Evolutionary conservation across 2,113 vertebrate genomes (phyloP).

Genomic region (Rallus limicola): DNA sequence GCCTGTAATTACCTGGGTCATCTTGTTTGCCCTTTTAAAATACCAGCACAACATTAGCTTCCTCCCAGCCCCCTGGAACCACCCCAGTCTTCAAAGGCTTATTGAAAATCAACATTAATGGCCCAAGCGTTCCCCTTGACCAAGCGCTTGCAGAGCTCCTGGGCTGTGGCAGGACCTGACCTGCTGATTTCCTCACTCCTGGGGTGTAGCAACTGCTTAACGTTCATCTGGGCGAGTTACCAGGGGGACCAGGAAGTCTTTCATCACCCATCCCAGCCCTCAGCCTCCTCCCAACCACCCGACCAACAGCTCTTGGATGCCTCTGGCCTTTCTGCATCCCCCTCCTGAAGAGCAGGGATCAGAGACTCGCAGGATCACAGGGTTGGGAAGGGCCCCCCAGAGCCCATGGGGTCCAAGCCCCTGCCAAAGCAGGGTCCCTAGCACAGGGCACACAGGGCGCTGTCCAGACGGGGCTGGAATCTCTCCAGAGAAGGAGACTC

Average conservation of each 20-base stretch:
- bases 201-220: background rate
- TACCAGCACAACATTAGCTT: background rate
- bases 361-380: too few species aligned
- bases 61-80: background rate
- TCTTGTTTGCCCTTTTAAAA: constrained; percentile 13
- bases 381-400: too few species aligned
- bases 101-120: constrained; percentile 13
- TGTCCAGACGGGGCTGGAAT: too few species aligned
- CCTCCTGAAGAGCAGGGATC: background rate
- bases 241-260: background rate
- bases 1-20: constrained; percentile 53
- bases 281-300: background rate
- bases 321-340: background rate
- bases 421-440: too few species aligned
- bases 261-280: background rate
- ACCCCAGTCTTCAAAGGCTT: background rate
- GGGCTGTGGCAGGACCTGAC: background rate
- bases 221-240: background rate
- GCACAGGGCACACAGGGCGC: too few species aligned
- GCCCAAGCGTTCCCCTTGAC: background rate
- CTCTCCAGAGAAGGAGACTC: too few species aligned
- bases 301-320: background rate
- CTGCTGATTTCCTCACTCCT: background rate
- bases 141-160: background rate
- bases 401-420: too few species aligned